phyloP scores from a whole-genome alignment of 2,113 vertebrate genomes.

The Motacilla alba region DNA sequence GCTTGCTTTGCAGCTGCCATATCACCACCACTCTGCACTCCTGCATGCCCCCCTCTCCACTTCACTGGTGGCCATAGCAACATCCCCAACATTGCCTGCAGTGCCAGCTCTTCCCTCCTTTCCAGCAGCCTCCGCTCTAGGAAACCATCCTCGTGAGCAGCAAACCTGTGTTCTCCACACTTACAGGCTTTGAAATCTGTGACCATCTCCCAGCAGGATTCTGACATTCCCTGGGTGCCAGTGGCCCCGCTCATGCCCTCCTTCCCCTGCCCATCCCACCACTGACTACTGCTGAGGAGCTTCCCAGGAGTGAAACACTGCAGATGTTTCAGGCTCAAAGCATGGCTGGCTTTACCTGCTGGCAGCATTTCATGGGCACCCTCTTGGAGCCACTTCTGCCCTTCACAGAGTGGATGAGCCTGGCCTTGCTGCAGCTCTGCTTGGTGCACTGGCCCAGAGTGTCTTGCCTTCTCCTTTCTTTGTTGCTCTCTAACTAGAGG shows the following conservation, averaged over 20 bases:
- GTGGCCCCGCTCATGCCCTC: accelerated
- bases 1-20: background rate
- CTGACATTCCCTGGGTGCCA: background rate
- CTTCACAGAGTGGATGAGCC: accelerated
- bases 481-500: background rate
- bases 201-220: background rate
- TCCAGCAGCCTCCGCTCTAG: background rate
- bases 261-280: background rate
- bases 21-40: background rate
- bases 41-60: accelerated
- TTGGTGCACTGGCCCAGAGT: too few species aligned
- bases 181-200: background rate
- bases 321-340: accelerated
- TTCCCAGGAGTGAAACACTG: background rate
- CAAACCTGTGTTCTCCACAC: background rate
- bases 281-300: background rate
- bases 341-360: background rate
- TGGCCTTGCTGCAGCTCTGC: background rate
- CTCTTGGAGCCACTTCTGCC: background rate
- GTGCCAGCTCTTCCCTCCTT: background rate
- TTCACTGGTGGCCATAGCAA: background rate
- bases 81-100: background rate
- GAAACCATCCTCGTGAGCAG: background rate
- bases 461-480: background rate
- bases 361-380: background rate